Evolutionary conservation across 2,797 vertebrate species (phyloP).

Genomic region (Aphelocoma californica): DNA sequence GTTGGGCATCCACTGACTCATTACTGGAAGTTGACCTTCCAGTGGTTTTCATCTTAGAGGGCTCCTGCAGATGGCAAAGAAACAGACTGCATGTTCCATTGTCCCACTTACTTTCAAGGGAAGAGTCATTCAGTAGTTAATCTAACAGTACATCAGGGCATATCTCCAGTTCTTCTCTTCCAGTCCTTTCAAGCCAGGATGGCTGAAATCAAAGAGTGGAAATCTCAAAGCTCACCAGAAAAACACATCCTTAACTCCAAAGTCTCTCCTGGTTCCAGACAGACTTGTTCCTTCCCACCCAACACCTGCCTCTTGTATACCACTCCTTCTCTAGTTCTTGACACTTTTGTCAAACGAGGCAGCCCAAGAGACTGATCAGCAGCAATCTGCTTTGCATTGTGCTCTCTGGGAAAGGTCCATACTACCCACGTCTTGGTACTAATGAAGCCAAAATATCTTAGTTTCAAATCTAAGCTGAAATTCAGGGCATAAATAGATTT

Average conservation of each 20-base stretch:
- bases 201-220: not conserved
- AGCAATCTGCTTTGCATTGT: not conserved
- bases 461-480: not conserved
- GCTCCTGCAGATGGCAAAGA: not conserved
- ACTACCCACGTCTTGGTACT: not conserved
- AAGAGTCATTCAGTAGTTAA: constrained; percentile 29
- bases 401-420: not conserved
- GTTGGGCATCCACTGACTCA: not conserved
- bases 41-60: not conserved
- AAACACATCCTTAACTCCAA: not conserved
- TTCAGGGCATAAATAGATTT: not conserved
- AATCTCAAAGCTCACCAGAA: not conserved
- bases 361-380: not conserved
- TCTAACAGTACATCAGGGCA: not conserved
- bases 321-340: not conserved
- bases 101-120: not conserved
- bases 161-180: not conserved
- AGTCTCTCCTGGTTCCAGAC: not conserved
- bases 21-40: constrained; percentile 13
- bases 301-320: not conserved
- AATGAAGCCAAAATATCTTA: not conserved
- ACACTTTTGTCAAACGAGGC: not conserved
- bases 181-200: not conserved
- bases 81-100: not conserved
- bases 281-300: not conserved